Evolutionary conservation across 2,113 vertebrate genomes (phyloP).

Genomic region (Oreotrochilus melanogaster): DNA sequence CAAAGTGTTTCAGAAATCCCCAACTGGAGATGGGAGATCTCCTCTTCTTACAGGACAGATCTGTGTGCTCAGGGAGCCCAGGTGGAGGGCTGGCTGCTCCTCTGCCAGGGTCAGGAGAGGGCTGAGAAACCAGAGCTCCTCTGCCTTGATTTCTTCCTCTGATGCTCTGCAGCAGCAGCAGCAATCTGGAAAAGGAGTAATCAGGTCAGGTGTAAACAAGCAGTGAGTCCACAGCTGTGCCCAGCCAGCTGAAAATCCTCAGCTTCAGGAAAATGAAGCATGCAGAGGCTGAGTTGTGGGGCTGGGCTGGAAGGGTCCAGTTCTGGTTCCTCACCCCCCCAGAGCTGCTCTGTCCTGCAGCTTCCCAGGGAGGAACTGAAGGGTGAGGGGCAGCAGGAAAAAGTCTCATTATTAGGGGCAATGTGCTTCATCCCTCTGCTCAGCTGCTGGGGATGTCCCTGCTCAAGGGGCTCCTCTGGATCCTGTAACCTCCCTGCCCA

Average conservation of each 20-base stretch:
- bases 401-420: neutral
- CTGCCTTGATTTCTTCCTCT: neutral
- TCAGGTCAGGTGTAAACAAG: neutral
- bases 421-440: neutral
- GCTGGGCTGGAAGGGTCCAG: neutral
- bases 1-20: neutral
- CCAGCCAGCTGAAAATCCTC: neutral
- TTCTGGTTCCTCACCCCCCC: neutral
- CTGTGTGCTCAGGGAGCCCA: neutral
- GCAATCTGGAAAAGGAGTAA: neutral
- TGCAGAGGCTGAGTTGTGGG: neutral
- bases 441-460: neutral
- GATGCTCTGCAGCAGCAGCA: neutral
- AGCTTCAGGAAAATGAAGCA: neutral
- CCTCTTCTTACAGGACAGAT: neutral
- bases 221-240: neutral
- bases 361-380: neutral
- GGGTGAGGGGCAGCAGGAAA: neutral
- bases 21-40: neutral
- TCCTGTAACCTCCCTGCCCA: neutral
- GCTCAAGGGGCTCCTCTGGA: accelerated
- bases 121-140: neutral
- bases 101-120: neutral
- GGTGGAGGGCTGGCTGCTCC: neutral
- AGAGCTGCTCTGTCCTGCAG: neutral